A percentile compares a stretch with the other conserved stretches of the same genome.
These are phyloP conservation scores for Apis florea DNA, from an alignment of 1,140 invertebrate genomes.

Conservation along the genomic window DNA sequence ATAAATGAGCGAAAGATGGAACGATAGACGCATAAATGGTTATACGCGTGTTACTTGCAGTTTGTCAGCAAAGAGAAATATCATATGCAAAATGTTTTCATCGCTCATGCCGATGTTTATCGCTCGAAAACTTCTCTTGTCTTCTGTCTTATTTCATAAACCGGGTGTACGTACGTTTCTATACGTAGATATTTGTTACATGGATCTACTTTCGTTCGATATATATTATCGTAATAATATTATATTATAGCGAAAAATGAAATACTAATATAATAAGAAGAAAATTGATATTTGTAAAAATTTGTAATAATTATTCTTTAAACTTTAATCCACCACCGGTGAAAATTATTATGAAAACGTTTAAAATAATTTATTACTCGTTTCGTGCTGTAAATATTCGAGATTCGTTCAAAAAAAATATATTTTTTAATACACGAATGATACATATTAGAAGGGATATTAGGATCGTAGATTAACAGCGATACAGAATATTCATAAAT, in stretches of 20 bases:
- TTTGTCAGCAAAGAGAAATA: conserved; percentile 9
- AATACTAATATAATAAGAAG: background rate
- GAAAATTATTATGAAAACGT: no score
- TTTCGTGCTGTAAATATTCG: no score
- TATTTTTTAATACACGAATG: no score
- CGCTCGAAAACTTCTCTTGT: background rate
- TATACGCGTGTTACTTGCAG: conserved; percentile 10
- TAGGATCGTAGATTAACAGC: background rate
- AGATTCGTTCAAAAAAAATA: no score
- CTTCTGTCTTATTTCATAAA: conserved; percentile 17
- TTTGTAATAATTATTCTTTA: no score
- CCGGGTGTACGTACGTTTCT: background rate
- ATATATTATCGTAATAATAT: background rate
- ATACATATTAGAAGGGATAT: no score
- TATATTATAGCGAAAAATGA: background rate
- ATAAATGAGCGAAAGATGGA: conserved; percentile 25
- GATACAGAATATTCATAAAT: background rate
- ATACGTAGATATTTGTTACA: background rate
- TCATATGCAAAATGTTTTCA: conserved; percentile 20
- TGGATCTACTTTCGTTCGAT: conserved; percentile 1
- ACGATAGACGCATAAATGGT: background rate
- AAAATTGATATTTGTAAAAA: no score
- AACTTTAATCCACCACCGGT: no score
- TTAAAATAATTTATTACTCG: no score
- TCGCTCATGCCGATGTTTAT: conserved; percentile 29